Percentiles rank a stretch among this genome's conserved stretches.
Evolutionary conservation across 1,140 invertebrate species (phyloP).

Genomic region (Aphidius ervi): DNA sequence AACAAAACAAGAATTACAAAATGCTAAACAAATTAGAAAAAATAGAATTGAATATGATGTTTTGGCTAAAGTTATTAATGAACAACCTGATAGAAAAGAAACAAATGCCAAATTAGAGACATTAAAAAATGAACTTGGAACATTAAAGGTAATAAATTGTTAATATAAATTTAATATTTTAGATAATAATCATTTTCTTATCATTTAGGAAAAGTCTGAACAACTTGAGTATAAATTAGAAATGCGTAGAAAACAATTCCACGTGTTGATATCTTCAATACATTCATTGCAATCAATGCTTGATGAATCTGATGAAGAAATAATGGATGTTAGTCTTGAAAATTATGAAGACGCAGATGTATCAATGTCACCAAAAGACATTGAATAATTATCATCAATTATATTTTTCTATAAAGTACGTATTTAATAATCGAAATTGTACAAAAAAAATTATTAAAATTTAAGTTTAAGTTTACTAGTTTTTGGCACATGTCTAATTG

Average conservation of each 20-base stretch:
- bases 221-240: constrained; percentile 74
- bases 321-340: constrained; percentile 60
- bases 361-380: constrained; percentile 30
- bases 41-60: constrained; percentile 92
- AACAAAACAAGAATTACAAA: constrained; percentile 70
- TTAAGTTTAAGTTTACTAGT: constrained; percentile 74
- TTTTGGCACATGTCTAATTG: constrained; percentile 91
- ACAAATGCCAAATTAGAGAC: constrained; percentile 72
- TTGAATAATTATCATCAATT: background rate
- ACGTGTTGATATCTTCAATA: constrained; percentile 78
- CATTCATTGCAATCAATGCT: constrained; percentile 72
- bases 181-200: background rate
- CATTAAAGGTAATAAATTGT: constrained; percentile 52
- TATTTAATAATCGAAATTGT: constrained; percentile 23
- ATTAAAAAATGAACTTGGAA: constrained; percentile 70
- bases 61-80: constrained; percentile 82
- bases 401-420: constrained; percentile 7
- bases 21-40: constrained; percentile 79
- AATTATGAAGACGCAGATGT: constrained; percentile 46
- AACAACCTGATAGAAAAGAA: constrained; percentile 83
- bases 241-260: constrained; percentile 80
- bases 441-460: constrained; percentile 40
- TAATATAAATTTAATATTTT: background rate
- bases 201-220: constrained; percentile 61
- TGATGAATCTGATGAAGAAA: constrained; percentile 61